Conservation (phyloP, 2,888 invertebrate genomes). For the Uropetala carovei region DNA sequence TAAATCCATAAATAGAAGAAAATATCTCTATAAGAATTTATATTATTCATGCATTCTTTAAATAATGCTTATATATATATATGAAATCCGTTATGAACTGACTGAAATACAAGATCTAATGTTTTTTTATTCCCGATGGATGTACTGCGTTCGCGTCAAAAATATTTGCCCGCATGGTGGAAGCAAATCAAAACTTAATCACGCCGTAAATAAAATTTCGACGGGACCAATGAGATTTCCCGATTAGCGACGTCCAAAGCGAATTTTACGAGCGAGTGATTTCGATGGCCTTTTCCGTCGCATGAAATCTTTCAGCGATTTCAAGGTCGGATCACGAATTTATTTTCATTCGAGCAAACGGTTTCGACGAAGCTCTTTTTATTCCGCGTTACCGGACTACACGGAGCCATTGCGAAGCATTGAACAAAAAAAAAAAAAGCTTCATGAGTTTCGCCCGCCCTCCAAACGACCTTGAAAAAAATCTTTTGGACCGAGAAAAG, state of each 20-base stretch:
- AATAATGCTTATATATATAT: no score
- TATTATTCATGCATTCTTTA: no score
- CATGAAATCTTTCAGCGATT: background rate
- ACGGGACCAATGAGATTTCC: no score
- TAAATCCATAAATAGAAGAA: background rate
- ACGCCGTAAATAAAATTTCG: no score
- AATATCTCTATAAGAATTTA: background rate
- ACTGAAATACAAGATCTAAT: no score
- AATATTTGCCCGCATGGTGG: no score
- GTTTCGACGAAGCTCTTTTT: background rate
- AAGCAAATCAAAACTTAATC: no score
- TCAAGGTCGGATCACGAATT: background rate
- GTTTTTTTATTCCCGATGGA: no score
- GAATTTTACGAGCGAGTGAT: no score
- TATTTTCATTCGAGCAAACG: background rate
- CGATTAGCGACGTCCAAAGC: no score
- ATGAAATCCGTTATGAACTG: no score
- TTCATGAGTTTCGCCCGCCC: constrained; percentile 32
- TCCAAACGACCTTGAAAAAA: constrained; percentile 15
- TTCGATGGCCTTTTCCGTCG: background rate
- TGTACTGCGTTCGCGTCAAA: no score
- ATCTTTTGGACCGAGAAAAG: background rate
- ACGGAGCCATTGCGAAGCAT: background rate
- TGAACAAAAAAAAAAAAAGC: background rate
- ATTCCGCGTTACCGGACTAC: background rate